phyloP scores from a whole-genome alignment of 2,797 vertebrate genomes.

The Masticophis lateralis region DNA sequence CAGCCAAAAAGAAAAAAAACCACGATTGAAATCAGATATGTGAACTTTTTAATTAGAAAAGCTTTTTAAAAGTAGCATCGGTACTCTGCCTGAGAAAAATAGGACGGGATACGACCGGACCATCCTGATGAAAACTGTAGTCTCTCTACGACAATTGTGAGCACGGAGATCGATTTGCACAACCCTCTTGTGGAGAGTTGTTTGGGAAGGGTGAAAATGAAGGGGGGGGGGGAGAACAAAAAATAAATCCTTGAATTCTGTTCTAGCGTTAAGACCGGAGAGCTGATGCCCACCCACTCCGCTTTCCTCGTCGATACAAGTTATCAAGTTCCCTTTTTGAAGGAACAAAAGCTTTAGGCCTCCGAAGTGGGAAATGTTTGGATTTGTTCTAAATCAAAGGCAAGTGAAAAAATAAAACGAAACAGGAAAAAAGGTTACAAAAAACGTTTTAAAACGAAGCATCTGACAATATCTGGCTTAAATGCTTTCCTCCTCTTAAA shows the following conservation, averaged over 20 bases:
- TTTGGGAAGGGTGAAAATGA: too few relatives aligned
- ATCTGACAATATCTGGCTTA: not conserved
- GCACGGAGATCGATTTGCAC: not conserved
- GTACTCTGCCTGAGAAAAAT: not conserved
- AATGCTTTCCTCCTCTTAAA: not conserved
- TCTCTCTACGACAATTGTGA: too few relatives aligned
- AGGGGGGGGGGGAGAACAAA: fast-evolving
- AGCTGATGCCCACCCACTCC: not conserved
- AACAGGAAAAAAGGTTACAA: not conserved
- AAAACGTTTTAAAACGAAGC: constrained; percentile 13
- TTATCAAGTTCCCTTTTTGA: not conserved
- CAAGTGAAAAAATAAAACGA: not conserved
- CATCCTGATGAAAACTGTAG: not conserved
- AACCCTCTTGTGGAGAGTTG: too few relatives aligned
- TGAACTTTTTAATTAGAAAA: constrained; percentile 19
- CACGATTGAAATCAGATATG: not conserved
- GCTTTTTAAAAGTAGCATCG: not conserved
- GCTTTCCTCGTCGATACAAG: not conserved
- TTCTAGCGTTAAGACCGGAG: too few relatives aligned
- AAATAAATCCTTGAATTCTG: not conserved
- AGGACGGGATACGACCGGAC: not conserved
- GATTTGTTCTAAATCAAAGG: not conserved
- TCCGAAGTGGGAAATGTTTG: not conserved
- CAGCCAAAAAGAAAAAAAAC: not conserved
- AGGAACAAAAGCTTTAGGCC: not conserved